These are phyloP conservation scores for Staurois parvus DNA, from an alignment of 2,797 vertebrate genomes.

Conservation along the genomic window DNA sequence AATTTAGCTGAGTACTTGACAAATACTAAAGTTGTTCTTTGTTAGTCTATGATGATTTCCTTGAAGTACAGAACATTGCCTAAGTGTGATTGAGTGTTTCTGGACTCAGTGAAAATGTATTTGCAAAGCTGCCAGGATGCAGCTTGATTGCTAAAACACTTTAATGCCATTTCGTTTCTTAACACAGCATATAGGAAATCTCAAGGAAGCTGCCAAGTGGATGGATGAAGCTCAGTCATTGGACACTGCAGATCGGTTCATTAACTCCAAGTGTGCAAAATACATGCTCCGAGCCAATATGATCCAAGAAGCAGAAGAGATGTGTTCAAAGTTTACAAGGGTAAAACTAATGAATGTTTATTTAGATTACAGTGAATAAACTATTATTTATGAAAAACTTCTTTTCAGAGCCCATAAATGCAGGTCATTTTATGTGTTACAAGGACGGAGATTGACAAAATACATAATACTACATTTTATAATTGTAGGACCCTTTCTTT, in stretches of 20 bases:
- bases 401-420: not conserved
- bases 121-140: no score
- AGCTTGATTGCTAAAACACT: no score
- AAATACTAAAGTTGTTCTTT: no score
- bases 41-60: no score
- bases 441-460: not conserved
- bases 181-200: conserved; percentile 77
- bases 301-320: conserved; percentile 81
- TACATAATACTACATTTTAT: no score
- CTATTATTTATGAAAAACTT: not conserved
- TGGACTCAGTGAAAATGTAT: no score
- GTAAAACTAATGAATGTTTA: conserved; percentile 63
- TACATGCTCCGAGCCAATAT: conserved; percentile 81
- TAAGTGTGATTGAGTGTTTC: no score
- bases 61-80: no score
- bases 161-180: conserved; percentile 3
- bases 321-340: conserved; percentile 82
- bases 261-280: conserved; percentile 82
- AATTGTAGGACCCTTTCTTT: conserved; percentile 54
- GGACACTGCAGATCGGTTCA: conserved; percentile 81
- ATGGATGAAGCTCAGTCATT: conserved; percentile 84
- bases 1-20: no score
- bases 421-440: not conserved
- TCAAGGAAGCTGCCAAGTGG: conserved; percentile 80
- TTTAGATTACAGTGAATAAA: not conserved